Evolutionary conservation across 2,888 invertebrate genomes (phyloP).

Genomic region (Druceiella hillmani): DNA sequence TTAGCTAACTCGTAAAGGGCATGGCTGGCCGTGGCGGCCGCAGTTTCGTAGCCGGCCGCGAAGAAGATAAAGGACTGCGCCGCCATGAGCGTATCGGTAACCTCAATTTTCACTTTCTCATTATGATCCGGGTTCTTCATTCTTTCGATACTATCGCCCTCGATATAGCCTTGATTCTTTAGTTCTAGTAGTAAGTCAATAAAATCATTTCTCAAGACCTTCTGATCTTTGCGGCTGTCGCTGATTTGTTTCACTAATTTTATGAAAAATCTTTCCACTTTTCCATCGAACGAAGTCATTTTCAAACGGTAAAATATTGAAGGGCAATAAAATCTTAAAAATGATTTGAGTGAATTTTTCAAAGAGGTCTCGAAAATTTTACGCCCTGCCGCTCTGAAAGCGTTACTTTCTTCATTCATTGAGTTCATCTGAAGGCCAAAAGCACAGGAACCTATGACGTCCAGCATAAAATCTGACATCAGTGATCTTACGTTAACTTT

Average conservation of each 20-base stretch:
- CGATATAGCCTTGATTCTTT: neutral
- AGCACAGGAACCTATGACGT: neutral
- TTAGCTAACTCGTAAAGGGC: slow-evolving; percentile 1
- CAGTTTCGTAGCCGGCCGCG: slow-evolving; percentile 2
- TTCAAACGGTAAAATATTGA: slow-evolving; percentile 32
- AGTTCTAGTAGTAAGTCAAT: neutral
- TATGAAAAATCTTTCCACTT: slow-evolving; percentile 29
- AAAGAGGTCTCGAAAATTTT: slow-evolving; percentile 28
- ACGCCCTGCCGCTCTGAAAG: slow-evolving; percentile 29
- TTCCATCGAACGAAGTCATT: slow-evolving; percentile 27
- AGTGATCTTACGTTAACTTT: neutral
- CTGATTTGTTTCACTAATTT: slow-evolving; percentile 16
- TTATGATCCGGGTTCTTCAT: neutral
- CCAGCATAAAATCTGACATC: neutral
- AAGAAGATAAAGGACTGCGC: too few relatives aligned
- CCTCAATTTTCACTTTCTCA: neutral
- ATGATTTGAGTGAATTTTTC: slow-evolving; percentile 27
- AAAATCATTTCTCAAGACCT: neutral
- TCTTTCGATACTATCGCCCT: neutral
- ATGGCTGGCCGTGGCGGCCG: neutral
- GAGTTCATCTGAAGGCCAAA: slow-evolving; percentile 24
- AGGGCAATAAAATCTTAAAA: slow-evolving; percentile 32
- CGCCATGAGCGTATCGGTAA: neutral
- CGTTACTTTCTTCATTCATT: slow-evolving; percentile 28
- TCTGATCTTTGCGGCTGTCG: neutral